Conservation (phyloP, 2,888 invertebrate species). For the Drosophila buzzatii region DNA sequence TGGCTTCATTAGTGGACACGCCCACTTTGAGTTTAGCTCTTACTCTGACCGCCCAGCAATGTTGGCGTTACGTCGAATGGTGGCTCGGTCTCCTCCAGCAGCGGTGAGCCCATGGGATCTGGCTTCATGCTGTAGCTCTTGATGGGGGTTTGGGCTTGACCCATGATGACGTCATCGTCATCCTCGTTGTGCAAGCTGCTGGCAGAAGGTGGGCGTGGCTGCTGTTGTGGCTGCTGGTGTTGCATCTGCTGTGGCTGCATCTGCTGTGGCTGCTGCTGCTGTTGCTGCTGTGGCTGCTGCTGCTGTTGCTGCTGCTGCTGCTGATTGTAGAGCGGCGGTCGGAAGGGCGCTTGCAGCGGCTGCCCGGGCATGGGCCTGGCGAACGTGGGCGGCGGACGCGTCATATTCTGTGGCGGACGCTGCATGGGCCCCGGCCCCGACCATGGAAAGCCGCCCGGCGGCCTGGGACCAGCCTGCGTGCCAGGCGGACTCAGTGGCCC, state of each 20-base stretch:
- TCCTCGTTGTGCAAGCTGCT: constrained; percentile 77
- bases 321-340: constrained; percentile 73
- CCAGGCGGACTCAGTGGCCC: constrained; percentile 81
- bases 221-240: constrained; percentile 51
- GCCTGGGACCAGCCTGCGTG: constrained; percentile 77
- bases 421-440: constrained; percentile 53
- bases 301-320: constrained; percentile 61
- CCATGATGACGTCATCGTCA: constrained; percentile 85
- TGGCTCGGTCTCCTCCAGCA: constrained; percentile 75
- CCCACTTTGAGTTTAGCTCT: constrained; percentile 47
- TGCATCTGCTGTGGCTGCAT: constrained; percentile 58
- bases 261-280: constrained; percentile 53
- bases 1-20: constrained; percentile 48
- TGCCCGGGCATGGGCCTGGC: constrained; percentile 74
- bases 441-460: constrained; percentile 81
- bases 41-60: constrained; percentile 51
- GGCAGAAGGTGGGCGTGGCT: constrained; percentile 69
- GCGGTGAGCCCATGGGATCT: constrained; percentile 79
- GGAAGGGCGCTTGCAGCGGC: constrained; percentile 78
- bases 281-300: constrained; percentile 53
- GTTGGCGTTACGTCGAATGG: constrained; percentile 55
- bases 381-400: constrained; percentile 69
- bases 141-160: constrained; percentile 83
- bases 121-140: constrained; percentile 66
- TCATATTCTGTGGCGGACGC: constrained; percentile 66